Evolutionary conservation across 2,113 vertebrate species (phyloP), one percentile per base, ranked within the genome.

Genomic region (Anser brachyrhynchus): DNA sequence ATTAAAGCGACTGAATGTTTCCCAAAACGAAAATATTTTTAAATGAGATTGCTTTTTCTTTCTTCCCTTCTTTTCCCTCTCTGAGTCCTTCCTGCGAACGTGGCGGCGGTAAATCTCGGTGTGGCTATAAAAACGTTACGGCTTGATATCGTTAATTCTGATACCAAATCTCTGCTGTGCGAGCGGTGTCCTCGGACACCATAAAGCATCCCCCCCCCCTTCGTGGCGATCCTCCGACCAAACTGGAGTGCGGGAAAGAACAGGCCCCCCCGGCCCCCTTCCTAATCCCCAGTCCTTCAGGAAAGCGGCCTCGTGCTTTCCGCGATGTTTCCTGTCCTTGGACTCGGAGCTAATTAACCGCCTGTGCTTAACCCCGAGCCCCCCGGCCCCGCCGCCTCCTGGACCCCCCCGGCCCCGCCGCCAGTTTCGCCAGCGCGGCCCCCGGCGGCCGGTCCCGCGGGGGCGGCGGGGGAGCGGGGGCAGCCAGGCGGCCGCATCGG

Each of bases 1-100:
- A 95, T 94, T 94, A 90, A 89, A 96, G 87, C 62, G 43, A 33
- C 85, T 41, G 91, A 95, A 97, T 90, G 94, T 96, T 97, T 97
- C 94, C 97, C 97, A 8, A 66, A 97, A 96, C 95, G 96, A 96
- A 97, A 96, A 96, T 97, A 97, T 93, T 93, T 96, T 96, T 84
- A 96, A 96, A 97, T 96, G 84, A 95, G 75, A 84, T 96, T 74
- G 91, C 39, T 90, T 82, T 67, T 49, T 65, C 64, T 74, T 46
- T 62, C 59, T 61, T 15, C 51, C 16, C 9, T 76, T 33, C 37
- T 57, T 55, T 73, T 94, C 51, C 58, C 59, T 57, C 57, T 14
- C 58, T 2, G 19, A 74, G 79, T 22, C 83, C 65, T 51, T 49
- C 43, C 73, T n/a, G 82, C 64, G 83, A 29, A 77, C 81, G 76